These are phyloP conservation scores for Strix aluco DNA, from an alignment of 2,113 vertebrate species.

Conservation along the genomic window DNA sequence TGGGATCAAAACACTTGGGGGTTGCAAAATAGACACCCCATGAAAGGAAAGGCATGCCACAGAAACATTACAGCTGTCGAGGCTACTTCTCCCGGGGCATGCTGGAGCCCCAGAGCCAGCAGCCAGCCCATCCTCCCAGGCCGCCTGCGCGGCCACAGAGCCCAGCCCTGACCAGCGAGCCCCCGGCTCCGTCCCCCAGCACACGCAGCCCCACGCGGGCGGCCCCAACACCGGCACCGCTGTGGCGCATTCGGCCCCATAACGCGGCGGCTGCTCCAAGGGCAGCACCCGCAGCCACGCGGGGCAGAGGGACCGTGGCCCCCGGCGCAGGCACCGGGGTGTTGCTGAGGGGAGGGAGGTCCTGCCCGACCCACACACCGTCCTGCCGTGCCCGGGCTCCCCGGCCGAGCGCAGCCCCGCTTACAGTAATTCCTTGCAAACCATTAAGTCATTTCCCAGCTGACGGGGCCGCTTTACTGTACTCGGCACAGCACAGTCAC, in stretches of 20 bases:
- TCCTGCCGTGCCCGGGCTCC: background rate
- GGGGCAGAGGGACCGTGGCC: fast-evolving
- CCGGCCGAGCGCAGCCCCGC: background rate
- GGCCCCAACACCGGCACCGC: background rate
- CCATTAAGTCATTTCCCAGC: conserved; percentile 52
- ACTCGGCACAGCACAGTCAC: background rate
- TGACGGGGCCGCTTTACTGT: background rate
- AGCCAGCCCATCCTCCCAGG: background rate
- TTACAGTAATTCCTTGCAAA: conserved; percentile 39
- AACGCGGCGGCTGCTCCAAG: fast-evolving
- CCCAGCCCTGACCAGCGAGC: background rate
- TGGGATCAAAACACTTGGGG: conserved; percentile 59
- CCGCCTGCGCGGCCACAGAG: fast-evolving
- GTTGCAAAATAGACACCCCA: conserved; percentile 64
- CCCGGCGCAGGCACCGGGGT: fast-evolving
- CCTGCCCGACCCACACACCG: fast-evolving
- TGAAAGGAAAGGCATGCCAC: conserved; percentile 61
- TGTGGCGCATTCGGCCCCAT: fast-evolving
- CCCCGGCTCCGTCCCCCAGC: background rate
- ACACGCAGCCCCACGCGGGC: background rate
- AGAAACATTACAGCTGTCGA: conserved; percentile 51
- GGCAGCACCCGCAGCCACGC: background rate
- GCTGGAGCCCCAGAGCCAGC: background rate
- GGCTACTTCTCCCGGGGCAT: background rate
- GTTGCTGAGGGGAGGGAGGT: background rate